Conservation (phyloP, 2,888 invertebrate species). For the Acrobasis suavella region DNA sequence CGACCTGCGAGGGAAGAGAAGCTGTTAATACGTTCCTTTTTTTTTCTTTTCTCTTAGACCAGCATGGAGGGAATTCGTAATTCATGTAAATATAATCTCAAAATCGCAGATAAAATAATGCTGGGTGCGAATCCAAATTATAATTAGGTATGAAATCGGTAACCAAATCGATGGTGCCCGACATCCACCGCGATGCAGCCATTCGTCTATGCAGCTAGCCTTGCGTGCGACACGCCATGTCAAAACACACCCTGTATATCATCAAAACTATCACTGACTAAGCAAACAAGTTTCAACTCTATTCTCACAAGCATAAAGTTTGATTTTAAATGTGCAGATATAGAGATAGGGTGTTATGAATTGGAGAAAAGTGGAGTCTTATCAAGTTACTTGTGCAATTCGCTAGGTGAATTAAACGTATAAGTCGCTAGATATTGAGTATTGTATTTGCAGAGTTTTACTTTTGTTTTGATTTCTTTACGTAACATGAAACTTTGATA, state of each 20-base stretch:
- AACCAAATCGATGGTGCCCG: conserved; percentile 63
- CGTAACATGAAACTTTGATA: conserved; percentile 2
- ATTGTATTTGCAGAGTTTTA: conserved; percentile 42
- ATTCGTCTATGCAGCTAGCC: conserved; percentile 63
- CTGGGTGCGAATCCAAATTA: conserved; percentile 37
- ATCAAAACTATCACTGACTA: conserved; percentile 28
- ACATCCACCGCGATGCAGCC: conserved; percentile 62
- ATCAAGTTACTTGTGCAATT: conserved; percentile 67
- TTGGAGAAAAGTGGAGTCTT: conserved; percentile 42
- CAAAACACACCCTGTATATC: conserved; percentile 32
- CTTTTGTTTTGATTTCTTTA: conserved; percentile 24
- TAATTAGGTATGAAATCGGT: conserved; percentile 58
- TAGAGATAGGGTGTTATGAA: conserved; percentile 30
- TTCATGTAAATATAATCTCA: conserved; percentile 8
- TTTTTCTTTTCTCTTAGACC: no score
- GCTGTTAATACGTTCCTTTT: no score
- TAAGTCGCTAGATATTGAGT: conserved; percentile 55
- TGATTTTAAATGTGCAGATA: conserved; percentile 23
- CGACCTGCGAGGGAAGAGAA: no score
- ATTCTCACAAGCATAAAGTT: background rate
- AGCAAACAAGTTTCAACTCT: conserved; percentile 28
- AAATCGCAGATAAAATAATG: conserved; percentile 14
- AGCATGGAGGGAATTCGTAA: background rate
- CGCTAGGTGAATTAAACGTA: conserved; percentile 58
- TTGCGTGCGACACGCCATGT: conserved; percentile 71